Evolutionary conservation across 1,140 invertebrate genomes (phyloP).

Genomic region (Neomicropteryx cornuta): DNA sequence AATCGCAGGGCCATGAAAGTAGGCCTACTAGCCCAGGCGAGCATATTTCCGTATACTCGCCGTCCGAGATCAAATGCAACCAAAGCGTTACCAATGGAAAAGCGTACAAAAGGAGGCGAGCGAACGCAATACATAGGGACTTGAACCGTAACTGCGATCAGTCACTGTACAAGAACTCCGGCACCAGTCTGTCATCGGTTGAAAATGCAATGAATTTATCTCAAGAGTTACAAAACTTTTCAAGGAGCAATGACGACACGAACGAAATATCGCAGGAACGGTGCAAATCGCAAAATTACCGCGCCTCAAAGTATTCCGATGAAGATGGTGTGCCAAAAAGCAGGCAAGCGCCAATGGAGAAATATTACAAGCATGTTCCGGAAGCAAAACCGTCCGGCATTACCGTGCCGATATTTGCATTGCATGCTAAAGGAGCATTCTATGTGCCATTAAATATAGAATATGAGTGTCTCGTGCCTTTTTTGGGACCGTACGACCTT

Average conservation of each 20-base stretch:
- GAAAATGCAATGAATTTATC: constrained; percentile 2
- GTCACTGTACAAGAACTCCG: too few species aligned
- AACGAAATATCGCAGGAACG: constrained; percentile 2
- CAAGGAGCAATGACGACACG: not conserved
- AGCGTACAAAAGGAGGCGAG: constrained; percentile 12
- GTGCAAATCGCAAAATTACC: not conserved
- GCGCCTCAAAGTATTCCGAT: not conserved
- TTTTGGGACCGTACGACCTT: constrained; percentile 48
- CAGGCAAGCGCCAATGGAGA: not conserved
- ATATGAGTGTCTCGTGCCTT: constrained; percentile 57
- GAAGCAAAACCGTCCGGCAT: constrained; percentile 10
- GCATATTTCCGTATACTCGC: constrained; percentile 1
- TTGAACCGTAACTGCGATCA: constrained; percentile 4
- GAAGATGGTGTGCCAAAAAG: not conserved
- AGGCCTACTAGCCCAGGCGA: constrained; percentile 14
- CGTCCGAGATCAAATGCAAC: constrained; percentile 20
- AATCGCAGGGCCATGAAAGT: constrained; percentile 21
- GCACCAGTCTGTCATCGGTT: too few species aligned
- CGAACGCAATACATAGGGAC: constrained; percentile 4
- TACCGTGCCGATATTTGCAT: constrained; percentile 16
- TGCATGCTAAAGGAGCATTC: constrained; percentile 78
- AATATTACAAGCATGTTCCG: constrained; percentile 2
- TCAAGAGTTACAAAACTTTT: constrained; percentile 3
- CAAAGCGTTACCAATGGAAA: constrained; percentile 16
- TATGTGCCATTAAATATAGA: constrained; percentile 87